Evolutionary conservation across 2,113 vertebrate species (phyloP), one percentile per base, ranked within the genome.

Genomic region (Dromaius novaehollandiae): DNA sequence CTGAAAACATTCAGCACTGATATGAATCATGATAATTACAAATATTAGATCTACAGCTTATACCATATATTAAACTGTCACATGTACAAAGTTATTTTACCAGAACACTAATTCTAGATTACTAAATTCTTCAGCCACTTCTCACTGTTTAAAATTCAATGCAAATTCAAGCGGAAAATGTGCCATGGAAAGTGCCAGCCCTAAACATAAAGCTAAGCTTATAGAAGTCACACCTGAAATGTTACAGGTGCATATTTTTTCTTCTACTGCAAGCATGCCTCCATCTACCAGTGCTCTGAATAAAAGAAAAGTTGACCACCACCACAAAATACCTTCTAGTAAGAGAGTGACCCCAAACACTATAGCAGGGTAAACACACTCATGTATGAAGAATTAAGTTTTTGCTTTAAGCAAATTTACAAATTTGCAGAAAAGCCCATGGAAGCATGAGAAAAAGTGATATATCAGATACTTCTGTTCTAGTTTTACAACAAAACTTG

Each of bases 131-230:
- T 44, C 71, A 82, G 26, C 8, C 34, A 36, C 36, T 58, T 78
- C 38, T 34, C 20, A 48, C 14, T 13, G 21, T 30, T 53, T 48
- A 60, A 71, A 78, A 34, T 5, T 51, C 50, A 16, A 73, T 7
- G 25, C 6, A 64, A 89, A 70, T 36, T 51, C 50, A 53, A 71
- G 28, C 6, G 20, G 44, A 28, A 65, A 61, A 69, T 14, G 58
- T 0, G 1, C 22, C 55, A n/a, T 1, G 1, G 15, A 38, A 82
- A 70, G 36, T 1, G 2, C 20, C 70, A 53, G 4, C 28, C 24
- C 14, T 65, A 32, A 90, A n/a, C 13, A 82, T 21, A 53, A 68
- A 68, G 34, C 19, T n/a, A 46, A 71, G 19, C 16, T 55, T n/a
- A 24, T 32, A 12, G 2, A 46, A 30, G 19, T 30, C 74, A n/a